Evolutionary conservation across 2,888 invertebrate species (phyloP).

Genomic region (Zelleria hepariella): DNA sequence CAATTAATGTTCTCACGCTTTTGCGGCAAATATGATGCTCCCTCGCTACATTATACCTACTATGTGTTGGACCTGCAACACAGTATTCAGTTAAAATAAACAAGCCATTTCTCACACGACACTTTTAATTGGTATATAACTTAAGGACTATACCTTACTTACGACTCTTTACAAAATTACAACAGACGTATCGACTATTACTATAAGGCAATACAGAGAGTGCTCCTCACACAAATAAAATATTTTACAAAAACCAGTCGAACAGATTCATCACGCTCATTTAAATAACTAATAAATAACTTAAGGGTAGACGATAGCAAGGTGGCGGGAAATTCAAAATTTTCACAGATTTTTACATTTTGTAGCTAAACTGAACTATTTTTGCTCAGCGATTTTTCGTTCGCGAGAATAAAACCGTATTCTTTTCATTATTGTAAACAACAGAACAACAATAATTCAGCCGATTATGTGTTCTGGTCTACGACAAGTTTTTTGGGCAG

Average conservation of each 20-base stretch:
- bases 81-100: neutral
- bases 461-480: too few relatives aligned
- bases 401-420: too few relatives aligned
- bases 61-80: neutral
- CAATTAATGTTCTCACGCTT: conserved; percentile 23
- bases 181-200: conserved; percentile 67
- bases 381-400: too few relatives aligned
- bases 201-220: conserved; percentile 52
- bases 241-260: conserved; percentile 70
- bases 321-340: too few relatives aligned
- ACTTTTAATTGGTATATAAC: conserved; percentile 67
- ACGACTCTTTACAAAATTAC: conserved; percentile 73
- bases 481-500: too few relatives aligned
- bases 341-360: too few relatives aligned
- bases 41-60: conserved; percentile 9
- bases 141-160: conserved; percentile 61
- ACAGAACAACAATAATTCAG: too few relatives aligned
- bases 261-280: conserved; percentile 67
- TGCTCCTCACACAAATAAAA: conserved; percentile 67
- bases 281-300: conserved; percentile 67
- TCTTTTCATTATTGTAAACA: too few relatives aligned
- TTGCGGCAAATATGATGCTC: conserved; percentile 14
- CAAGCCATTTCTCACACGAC: conserved; percentile 45
- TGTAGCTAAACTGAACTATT: too few relatives aligned
- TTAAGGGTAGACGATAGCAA: too few relatives aligned